Percentiles rank a stretch among this genome's conserved stretches.
These are phyloP conservation scores for Anarhynchus alexandrinus DNA, from an alignment of 2,113 vertebrate genomes.

Conservation along the genomic window DNA sequence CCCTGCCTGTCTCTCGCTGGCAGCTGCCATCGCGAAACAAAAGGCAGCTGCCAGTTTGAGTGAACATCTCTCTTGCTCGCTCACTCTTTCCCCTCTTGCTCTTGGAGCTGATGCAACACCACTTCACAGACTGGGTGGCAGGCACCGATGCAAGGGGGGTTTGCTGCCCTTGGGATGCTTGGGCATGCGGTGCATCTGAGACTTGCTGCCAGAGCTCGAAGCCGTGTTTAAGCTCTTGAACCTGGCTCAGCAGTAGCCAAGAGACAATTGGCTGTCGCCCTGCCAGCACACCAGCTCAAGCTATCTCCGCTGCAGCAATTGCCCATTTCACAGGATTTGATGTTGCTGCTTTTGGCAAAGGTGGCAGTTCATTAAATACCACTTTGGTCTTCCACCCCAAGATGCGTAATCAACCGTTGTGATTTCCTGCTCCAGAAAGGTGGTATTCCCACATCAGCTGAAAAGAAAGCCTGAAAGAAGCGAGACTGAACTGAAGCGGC, in stretches of 20 bases:
- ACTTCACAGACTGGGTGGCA: conserved; percentile 43
- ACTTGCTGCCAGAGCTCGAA: neutral
- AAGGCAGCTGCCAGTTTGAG: conserved; percentile 72
- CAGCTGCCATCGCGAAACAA: conserved; percentile 64
- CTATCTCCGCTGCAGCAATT: neutral
- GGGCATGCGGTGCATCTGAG: neutral
- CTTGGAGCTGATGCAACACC: conserved; percentile 42
- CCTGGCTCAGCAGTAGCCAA: conserved; percentile 12
- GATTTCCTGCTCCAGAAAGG: neutral
- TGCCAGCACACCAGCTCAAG: conserved; percentile 21
- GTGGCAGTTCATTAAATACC: conserved; percentile 38
- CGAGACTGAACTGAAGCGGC: neutral
- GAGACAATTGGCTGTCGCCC: neutral
- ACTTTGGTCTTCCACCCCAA: conserved; percentile 19
- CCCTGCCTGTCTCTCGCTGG: conserved; percentile 67
- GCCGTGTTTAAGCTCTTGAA: neutral
- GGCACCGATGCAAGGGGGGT: neutral
- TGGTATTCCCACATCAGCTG: neutral
- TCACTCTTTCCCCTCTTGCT: conserved; percentile 6
- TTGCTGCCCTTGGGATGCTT: conserved; percentile 8
- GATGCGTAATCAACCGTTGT: neutral
- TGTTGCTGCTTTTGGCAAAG: conserved; percentile 53
- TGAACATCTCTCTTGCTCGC: conserved; percentile 62
- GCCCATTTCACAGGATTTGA: conserved; percentile 3
- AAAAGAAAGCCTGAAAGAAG: neutral